Evolutionary conservation across 2,797 vertebrate species (phyloP).

Genomic region (Alosa sapidissima): DNA sequence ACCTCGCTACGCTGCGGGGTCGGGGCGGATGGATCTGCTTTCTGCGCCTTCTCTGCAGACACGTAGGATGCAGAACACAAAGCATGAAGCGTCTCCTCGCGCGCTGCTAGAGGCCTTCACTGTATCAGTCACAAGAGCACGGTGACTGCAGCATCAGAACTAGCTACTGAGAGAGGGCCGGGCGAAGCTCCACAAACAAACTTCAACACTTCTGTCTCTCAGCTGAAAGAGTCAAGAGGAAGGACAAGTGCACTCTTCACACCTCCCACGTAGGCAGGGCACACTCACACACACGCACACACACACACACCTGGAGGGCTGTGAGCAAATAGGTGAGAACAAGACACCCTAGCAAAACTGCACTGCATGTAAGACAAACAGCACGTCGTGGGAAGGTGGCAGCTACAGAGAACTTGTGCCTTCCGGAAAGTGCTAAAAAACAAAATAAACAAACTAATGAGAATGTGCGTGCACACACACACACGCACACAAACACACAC

Average conservation of each 20-base stretch:
- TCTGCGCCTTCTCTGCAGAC: not conserved
- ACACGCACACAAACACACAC: not conserved
- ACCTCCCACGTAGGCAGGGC: not conserved
- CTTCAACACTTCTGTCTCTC: not conserved
- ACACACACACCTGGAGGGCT: not conserved
- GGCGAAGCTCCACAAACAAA: not conserved
- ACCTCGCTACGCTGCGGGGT: not conserved
- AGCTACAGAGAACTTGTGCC: constrained; percentile 23
- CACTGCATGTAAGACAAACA: constrained; percentile 31
- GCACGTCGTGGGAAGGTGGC: constrained; percentile 27
- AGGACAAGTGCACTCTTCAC: constrained; percentile 10
- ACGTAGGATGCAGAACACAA: not conserved
- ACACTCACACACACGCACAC: not conserved
- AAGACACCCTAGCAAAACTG: not conserved
- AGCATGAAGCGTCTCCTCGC: not conserved
- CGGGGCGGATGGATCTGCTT: not conserved
- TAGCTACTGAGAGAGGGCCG: not conserved
- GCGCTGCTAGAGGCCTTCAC: not conserved
- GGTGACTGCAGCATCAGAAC: not conserved
- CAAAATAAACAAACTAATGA: constrained; percentile 6
- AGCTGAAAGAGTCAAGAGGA: constrained; percentile 15
- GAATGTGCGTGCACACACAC: not conserved
- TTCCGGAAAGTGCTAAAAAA: not conserved
- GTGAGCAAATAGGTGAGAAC: constrained; percentile 28
- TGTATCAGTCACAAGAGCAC: not conserved